A percentile compares a stretch with the other conserved stretches of the same genome.
Evolutionary conservation across 2,888 invertebrate species (phyloP).

Genomic region (Notocelia uddmanniana): DNA sequence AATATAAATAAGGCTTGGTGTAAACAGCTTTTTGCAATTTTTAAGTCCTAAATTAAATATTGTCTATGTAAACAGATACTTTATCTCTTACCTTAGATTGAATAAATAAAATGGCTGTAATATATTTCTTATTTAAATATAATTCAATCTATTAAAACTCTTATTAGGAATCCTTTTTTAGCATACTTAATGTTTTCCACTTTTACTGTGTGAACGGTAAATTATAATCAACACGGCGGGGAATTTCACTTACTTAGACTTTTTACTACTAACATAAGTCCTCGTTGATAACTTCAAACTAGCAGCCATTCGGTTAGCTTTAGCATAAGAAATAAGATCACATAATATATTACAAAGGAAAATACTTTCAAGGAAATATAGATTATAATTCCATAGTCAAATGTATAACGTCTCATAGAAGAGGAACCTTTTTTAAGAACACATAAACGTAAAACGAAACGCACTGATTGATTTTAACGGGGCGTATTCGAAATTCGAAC

Average conservation of each 20-base stretch:
- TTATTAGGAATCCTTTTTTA: not conserved
- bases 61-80: too few relatives aligned
- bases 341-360: not conserved
- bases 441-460: constrained; percentile 76
- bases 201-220: not conserved
- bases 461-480: constrained; percentile 76
- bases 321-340: constrained; percentile 5
- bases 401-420: constrained; percentile 19
- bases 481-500: constrained; percentile 69
- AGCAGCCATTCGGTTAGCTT: constrained; percentile 7
- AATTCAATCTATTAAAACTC: too few relatives aligned
- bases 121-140: too few relatives aligned
- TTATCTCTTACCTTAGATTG: too few relatives aligned
- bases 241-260: not conserved
- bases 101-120: too few relatives aligned
- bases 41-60: too few relatives aligned
- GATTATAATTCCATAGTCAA: constrained; percentile 34
- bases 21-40: too few relatives aligned
- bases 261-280: constrained; percentile 20
- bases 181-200: not conserved
- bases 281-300: constrained; percentile 13
- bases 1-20: too few relatives aligned
- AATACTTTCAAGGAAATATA: constrained; percentile 39
- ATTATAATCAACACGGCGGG: not conserved
- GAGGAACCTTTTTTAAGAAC: constrained; percentile 28